Evolutionary conservation across 2,888 invertebrate genomes (phyloP).

Genomic region (Stramonita haemastoma): DNA sequence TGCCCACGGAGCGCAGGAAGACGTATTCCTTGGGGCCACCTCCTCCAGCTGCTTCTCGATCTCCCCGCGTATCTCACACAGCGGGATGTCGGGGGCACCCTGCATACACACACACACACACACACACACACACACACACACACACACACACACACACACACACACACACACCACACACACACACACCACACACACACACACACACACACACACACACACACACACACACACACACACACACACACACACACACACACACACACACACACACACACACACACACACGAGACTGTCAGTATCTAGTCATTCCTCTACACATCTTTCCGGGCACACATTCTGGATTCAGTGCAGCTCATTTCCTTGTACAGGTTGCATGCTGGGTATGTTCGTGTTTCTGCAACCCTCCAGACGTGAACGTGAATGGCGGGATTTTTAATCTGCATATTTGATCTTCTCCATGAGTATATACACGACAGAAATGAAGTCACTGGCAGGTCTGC

Average conservation of each 20-base stretch:
- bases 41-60: conserved; percentile 78
- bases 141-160: conserved; percentile 30
- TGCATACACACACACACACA: conserved; percentile 56
- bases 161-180: conserved; percentile 9
- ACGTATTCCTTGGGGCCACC: conserved; percentile 78
- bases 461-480: no score
- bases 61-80: conserved; percentile 77
- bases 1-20: conserved; percentile 80
- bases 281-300: not conserved
- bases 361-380: no score
- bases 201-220: not conserved
- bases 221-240: conserved; percentile 15
- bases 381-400: no score
- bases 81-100: conserved; percentile 78
- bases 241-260: conserved; percentile 8
- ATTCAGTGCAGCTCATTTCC: no score
- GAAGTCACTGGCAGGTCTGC: no score
- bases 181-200: conserved; percentile 3
- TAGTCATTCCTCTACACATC: no score
- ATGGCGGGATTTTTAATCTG: no score
- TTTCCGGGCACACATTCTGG: no score
- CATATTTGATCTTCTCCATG: no score
- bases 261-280: conserved; percentile 7
- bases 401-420: no score
- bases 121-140: conserved; percentile 19